A percentile compares a stretch with the other conserved stretches of the same genome.
Evolutionary conservation across 2,113 vertebrate species (phyloP).

Genomic region (Stomatorhinus ivindoensis): DNA sequence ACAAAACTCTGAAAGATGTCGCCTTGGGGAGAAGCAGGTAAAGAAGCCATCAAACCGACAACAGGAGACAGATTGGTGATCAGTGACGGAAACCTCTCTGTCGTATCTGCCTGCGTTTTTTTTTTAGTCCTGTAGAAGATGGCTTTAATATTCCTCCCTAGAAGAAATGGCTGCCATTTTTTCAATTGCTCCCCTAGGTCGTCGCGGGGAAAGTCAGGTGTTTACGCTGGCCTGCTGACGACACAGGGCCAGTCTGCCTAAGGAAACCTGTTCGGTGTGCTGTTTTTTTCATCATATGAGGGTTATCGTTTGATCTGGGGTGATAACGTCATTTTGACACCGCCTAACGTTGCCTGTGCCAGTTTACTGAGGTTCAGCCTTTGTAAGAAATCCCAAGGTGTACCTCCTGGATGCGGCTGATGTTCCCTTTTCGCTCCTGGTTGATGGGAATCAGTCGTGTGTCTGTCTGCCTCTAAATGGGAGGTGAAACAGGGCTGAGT

Average conservation of each 20-base stretch:
- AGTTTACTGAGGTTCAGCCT: not conserved
- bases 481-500: not conserved
- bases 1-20: conserved; percentile 44
- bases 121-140: conserved; percentile 44
- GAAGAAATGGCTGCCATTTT: conserved; percentile 50
- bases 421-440: not conserved
- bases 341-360: not conserved
- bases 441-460: not conserved
- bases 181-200: conserved; percentile 57
- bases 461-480: not conserved
- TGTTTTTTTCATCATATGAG: not conserved
- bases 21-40: conserved; percentile 56
- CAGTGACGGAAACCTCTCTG: conserved; percentile 31
- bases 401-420: not conserved
- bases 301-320: not conserved
- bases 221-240: not conserved
- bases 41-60: conserved; percentile 55
- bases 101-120: conserved; percentile 36
- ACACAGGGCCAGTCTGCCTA: not conserved
- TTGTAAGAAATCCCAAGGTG: not conserved
- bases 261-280: not conserved
- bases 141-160: conserved; percentile 44
- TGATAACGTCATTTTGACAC: not conserved
- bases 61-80: conserved; percentile 49
- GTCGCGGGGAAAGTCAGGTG: conserved; percentile 39